Evolutionary conservation across 2,797 vertebrate genomes (phyloP).

Genomic region (Lagothrix lagotricha): DNA sequence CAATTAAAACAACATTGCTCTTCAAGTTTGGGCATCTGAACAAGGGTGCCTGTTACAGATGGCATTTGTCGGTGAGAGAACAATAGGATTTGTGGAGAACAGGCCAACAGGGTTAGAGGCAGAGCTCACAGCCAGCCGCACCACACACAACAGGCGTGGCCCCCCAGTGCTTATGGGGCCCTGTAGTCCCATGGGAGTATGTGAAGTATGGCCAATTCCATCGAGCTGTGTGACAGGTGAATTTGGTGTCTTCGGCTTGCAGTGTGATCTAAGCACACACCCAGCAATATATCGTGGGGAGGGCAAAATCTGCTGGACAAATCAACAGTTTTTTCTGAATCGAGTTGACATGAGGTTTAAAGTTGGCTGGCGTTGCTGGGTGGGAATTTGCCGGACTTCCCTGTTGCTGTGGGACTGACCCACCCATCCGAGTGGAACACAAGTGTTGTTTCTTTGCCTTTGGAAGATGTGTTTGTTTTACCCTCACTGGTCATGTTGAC

Average conservation of each 20-base stretch:
- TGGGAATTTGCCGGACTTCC: accelerated
- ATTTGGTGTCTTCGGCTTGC: background rate
- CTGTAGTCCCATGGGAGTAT: accelerated
- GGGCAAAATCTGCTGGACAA: accelerated
- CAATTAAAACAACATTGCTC: accelerated
- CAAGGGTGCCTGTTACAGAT: accelerated
- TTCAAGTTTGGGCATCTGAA: background rate
- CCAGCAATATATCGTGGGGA: accelerated
- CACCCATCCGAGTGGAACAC: background rate
- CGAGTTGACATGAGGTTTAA: background rate
- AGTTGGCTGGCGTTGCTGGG: accelerated
- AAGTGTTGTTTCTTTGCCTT: slow-evolving; percentile 11
- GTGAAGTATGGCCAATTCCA: background rate
- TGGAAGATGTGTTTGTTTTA: slow-evolving; percentile 61
- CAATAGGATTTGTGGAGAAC: accelerated
- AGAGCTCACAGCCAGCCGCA: background rate
- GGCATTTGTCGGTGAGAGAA: accelerated
- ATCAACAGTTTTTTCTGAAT: background rate
- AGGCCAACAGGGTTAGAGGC: accelerated
- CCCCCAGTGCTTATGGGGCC: no score
- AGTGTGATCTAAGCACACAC: background rate
- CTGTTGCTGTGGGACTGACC: background rate
- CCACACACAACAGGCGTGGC: accelerated
- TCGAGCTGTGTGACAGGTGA: accelerated
- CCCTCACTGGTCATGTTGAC: slow-evolving; percentile 51